These are phyloP conservation scores for Meandrina meandrites DNA, from an alignment of 92 coral and sea anemone genomes.

Conservation along the genomic window DNA sequence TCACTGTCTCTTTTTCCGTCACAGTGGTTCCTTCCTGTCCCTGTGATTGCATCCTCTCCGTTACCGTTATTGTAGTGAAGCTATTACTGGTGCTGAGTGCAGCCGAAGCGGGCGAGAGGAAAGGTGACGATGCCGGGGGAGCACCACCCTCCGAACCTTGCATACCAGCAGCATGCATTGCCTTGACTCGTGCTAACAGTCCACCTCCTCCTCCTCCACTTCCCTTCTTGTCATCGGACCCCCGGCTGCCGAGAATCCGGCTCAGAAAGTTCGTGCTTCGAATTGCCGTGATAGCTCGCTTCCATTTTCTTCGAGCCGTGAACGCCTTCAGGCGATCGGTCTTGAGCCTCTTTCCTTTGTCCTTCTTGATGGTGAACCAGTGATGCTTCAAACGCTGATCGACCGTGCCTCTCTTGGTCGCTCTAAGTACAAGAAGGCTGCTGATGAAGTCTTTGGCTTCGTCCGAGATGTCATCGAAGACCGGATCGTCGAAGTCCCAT, in stretches of 20 bases:
- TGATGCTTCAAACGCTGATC: slow-evolving; percentile 75
- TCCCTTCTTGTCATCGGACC: slow-evolving; percentile 61
- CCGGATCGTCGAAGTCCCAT: slow-evolving; percentile 99
- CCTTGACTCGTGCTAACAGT: slow-evolving; percentile 90
- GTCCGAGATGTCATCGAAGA: slow-evolving; percentile 87
- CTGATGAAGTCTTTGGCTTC: slow-evolving; percentile 91
- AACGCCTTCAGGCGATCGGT: slow-evolving; percentile 97
- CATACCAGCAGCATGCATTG: slow-evolving; percentile 96
- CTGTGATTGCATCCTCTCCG: slow-evolving; percentile 31
- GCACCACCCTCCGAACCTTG: slow-evolving; percentile 78
- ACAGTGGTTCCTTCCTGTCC: slow-evolving; percentile 30
- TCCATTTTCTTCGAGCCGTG: slow-evolving; percentile 97
- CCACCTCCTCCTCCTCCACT: slow-evolving; percentile 75
- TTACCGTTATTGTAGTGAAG: slow-evolving; percentile 15
- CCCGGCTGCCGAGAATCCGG: slow-evolving; percentile 87
- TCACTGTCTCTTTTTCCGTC: slow-evolving; percentile 30
- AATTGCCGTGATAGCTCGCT: slow-evolving; percentile 95
- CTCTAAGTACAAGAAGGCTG: slow-evolving; percentile 74
- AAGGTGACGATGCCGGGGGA: slow-evolving; percentile 77
- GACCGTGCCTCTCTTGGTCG: slow-evolving; percentile 70
- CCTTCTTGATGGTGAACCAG: slow-evolving; percentile 82
- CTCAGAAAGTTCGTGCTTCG: slow-evolving; percentile 98
- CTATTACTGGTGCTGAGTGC: slow-evolving; percentile 48
- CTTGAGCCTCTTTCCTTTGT: slow-evolving; percentile 82
- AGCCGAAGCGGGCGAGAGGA: slow-evolving; percentile 86